Evolutionary conservation across 1,140 invertebrate species (phyloP).

Genomic region (Microplitis demolitor): DNA sequence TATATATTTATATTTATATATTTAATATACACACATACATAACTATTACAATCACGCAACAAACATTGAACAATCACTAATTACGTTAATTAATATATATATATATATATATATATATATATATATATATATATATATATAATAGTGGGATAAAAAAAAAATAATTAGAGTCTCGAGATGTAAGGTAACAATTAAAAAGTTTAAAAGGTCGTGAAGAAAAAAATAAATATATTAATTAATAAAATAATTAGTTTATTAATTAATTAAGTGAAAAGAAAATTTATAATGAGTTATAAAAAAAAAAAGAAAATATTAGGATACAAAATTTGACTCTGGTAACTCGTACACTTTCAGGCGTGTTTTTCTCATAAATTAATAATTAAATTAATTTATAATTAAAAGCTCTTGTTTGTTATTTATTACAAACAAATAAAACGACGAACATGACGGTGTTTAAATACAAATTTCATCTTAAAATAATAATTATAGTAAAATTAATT

Average conservation of each 20-base stretch:
- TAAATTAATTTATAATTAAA: background rate
- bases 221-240: background rate
- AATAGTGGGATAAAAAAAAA: background rate
- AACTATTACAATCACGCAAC: too few relatives aligned
- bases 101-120: background rate
- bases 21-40: too few relatives aligned
- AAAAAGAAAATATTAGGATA: background rate
- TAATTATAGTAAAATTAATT: constrained; percentile 26
- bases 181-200: background rate
- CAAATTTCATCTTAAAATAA: background rate
- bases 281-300: background rate
- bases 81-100: background rate
- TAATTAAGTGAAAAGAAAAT: background rate
- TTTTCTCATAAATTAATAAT: background rate
- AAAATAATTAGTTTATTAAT: background rate
- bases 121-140: background rate
- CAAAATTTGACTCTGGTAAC: constrained; percentile 28
- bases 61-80: background rate
- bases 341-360: constrained; percentile 27
- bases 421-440: constrained; percentile 9
- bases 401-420: constrained; percentile 15
- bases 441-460: constrained; percentile 12
- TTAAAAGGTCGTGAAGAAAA: background rate
- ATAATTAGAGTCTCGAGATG: background rate
- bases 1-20: too few relatives aligned